Base-by-base conservation (phyloP, 2,797 vertebrate species). In the Gallinago stenura region DNA sequence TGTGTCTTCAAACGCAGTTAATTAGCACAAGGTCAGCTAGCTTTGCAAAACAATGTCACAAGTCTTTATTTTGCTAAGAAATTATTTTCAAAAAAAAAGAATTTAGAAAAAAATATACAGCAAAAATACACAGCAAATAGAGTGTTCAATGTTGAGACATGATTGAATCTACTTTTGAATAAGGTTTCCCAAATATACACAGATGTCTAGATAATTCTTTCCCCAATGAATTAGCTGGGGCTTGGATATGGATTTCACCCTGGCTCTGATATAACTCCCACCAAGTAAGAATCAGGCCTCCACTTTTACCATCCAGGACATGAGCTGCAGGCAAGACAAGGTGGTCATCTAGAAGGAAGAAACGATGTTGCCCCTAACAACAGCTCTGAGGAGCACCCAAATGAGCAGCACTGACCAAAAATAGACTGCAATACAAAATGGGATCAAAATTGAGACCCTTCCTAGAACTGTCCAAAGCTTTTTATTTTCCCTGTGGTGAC, bases 1-100 rank as follows among this genome's bases (percentile, higher is more conserved):
- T 58, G 85, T 78, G 78, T 72, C 83, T 97, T 75, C 80, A 80
- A 95, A 95, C 4, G 3, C 81, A 64, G 68, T 45, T 97, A 93
- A 97, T 96, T 82, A 96, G 83, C 62, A 90, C 95, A 93, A 90
- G 95, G 95, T 93, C 95, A 96, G n/a, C 84, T 88, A 89, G 79
- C 77, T 87, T 85, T 84, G 60, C 70, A 76, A 94, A 94, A 90
- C 71, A 92, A 57, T 43, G 58, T 69, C 56, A 43, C 50, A 65
- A 87, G 88, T 51, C 53, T 97, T 17, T 37, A 39, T 83, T 89
- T 76, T 89, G 76, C 87, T 70, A 82, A 94, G 95, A 90, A 70
- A 10, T 6, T 33, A 3, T 85, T 94, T 91, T 71, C 50, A 56
- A 28, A 73, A 61, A 50, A 53, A 53, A 53, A 53, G 11, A 30